Percentiles rank a stretch among this genome's conserved stretches.
These are phyloP conservation scores for Patagioenas fasciata DNA, from an alignment of 2,113 vertebrate species.

Conservation along the genomic window DNA sequence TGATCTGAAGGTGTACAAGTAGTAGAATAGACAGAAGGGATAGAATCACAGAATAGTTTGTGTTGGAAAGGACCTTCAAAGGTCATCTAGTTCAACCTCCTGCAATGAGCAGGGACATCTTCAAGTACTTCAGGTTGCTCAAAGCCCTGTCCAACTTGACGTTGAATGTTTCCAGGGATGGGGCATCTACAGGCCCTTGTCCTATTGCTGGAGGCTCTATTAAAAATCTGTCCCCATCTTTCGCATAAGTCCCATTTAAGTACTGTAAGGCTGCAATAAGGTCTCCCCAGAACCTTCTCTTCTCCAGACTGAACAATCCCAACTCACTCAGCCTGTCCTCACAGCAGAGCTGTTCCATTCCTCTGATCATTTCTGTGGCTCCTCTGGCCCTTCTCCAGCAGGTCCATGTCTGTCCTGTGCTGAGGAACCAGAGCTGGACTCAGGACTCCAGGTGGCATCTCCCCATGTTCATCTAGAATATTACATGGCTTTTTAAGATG, in stretches of 20 bases:
- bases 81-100: not conserved
- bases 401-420: not conserved
- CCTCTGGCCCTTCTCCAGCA: not conserved
- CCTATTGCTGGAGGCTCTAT: not conserved
- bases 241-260: not conserved
- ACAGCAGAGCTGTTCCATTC: not conserved
- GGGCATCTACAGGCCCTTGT: not conserved
- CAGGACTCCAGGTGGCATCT: not conserved
- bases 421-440: not conserved
- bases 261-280: not conserved
- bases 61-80: not conserved
- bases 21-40: not conserved
- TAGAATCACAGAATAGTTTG: not conserved
- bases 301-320: not conserved
- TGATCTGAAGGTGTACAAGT: not conserved
- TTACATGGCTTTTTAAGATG: not conserved
- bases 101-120: not conserved
- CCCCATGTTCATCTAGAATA: not conserved
- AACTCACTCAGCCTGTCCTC: not conserved
- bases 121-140: not conserved
- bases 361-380: not conserved
- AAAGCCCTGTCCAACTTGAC: fast-evolving
- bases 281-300: not conserved
- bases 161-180: not conserved
- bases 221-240: not conserved